These are phyloP conservation scores for Corydoras maculifer DNA, from an alignment of 2,113 vertebrate genomes.

Conservation along the genomic window DNA sequence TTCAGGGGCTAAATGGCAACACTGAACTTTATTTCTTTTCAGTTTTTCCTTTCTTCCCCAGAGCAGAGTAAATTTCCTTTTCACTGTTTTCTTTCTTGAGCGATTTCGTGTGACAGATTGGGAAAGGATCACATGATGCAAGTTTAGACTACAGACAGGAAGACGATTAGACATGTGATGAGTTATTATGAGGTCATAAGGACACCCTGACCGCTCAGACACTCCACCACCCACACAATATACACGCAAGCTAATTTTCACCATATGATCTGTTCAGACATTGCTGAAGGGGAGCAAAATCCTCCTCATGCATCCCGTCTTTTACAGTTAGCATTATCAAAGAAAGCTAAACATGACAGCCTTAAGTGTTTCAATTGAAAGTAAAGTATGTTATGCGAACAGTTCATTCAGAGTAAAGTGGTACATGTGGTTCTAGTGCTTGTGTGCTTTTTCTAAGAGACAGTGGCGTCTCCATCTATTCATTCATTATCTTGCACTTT, in stretches of 20 bases:
- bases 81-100: slow-evolving; percentile 55
- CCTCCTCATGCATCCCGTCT: background rate
- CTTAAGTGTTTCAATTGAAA: slow-evolving; percentile 51
- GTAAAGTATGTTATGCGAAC: slow-evolving; percentile 39
- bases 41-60: slow-evolving; percentile 45
- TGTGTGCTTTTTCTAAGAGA: no score
- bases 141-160: slow-evolving; percentile 67
- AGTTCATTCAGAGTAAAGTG: no score
- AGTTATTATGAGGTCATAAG: slow-evolving; percentile 69
- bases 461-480: no score
- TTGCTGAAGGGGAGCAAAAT: background rate
- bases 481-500: no score
- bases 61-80: slow-evolving; percentile 51
- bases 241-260: slow-evolving; percentile 14
- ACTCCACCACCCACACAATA: slow-evolving; percentile 19
- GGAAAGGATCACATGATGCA: slow-evolving; percentile 68
- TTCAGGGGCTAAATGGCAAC: slow-evolving; percentile 56
- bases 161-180: slow-evolving; percentile 71
- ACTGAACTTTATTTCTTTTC: slow-evolving; percentile 30
- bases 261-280: slow-evolving; percentile 15
- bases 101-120: slow-evolving; percentile 71
- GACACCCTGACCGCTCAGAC: slow-evolving; percentile 42
- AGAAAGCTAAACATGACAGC: slow-evolving; percentile 47
- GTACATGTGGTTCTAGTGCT: no score
- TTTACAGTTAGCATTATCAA: slow-evolving; percentile 10